Evolutionary conservation across 2,113 vertebrate genomes (phyloP), one percentile per base, ranked within the genome.

Genomic region (Bujurquina vittata): DNA sequence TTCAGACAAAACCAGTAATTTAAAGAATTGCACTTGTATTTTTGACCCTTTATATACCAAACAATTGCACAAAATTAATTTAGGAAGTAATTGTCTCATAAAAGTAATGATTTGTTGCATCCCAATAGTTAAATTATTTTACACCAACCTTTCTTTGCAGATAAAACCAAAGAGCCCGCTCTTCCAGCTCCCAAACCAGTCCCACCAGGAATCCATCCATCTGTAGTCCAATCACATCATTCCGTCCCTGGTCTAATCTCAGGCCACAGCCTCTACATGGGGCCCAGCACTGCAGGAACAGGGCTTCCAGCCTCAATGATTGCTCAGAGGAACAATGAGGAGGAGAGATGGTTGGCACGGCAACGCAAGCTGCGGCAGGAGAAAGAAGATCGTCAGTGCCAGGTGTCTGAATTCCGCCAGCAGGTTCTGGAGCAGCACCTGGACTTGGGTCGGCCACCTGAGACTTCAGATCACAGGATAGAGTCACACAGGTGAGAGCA

Each of bases 361-460:
- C 98, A 99, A 93, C 96, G 98, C 56, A 97, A 97, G 76, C 95
- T 99, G 80, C 95, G 98, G 22, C 98, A 99, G 83, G 98, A 99
- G 95, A 99, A 99, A 89, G 98, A 99, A 74, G 98, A 99, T 83
- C 95, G 98, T 31, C 98, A 99, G 56, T 99, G 97, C 80, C 98
- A 99, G 83, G 98, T 99, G 92, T 99, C 98, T 0, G 98, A 99
- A 85, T 99, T 99, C 81, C 97, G 98, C 79, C 98, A 99, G 90
- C 98, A 99, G 89, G 97, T 99, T 81, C 93, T 99, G 86, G 98
- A 99, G 93, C 98, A 99, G 94, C 98, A 99, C 91, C 94, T 99
- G 75, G 98, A 99, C 77, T 90, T 98, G 26, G 96, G 97, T n/a
- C 95, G 98, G 2, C 89, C 95, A 1, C 91, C 93, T 0, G 98